phyloP scores from a whole-genome alignment of 2,888 invertebrate species.

The Acleris emargana region DNA sequence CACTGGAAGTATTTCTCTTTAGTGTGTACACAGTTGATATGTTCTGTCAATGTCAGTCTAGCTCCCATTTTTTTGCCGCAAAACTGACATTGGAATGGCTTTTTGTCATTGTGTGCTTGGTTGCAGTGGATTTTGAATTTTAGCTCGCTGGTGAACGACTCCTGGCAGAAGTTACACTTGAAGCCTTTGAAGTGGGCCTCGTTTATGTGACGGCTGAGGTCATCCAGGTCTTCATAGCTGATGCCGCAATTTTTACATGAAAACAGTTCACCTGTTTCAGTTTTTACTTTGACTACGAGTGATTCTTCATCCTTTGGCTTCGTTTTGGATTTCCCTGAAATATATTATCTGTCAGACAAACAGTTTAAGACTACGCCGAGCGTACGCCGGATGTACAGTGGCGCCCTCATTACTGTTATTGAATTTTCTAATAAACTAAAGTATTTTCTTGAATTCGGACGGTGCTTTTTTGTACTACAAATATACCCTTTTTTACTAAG shows the following conservation, averaged over 20 bases:
- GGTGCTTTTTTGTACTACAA: too few species aligned
- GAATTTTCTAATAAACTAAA: too few species aligned
- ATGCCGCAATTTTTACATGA: conserved; percentile 27
- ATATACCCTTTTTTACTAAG: too few species aligned
- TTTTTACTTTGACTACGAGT: conserved; percentile 25
- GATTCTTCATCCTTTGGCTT: conserved; percentile 26
- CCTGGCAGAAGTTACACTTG: conserved; percentile 22
- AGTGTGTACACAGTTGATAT: conserved; percentile 17
- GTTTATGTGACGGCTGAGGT: conserved; percentile 20
- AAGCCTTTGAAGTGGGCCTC: conserved; percentile 10
- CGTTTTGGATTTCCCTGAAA: conserved; percentile 25
- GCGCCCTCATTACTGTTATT: too few species aligned
- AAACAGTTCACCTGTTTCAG: conserved; percentile 21
- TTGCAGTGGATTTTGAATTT: conserved; percentile 9
- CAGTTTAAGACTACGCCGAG: too few species aligned
- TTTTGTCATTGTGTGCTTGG: conserved; percentile 6
- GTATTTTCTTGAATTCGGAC: too few species aligned
- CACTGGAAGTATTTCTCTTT: conserved; percentile 25
- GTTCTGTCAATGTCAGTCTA: conserved; percentile 3
- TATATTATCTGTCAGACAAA: not conserved
- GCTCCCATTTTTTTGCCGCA: conserved; percentile 11
- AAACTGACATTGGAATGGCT: conserved; percentile 16
- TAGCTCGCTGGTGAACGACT: conserved; percentile 3
- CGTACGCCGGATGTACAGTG: too few species aligned
- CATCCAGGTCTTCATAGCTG: conserved; percentile 17